Conservation (phyloP, 2,797 vertebrate species). For the Epinephelus malabaricus region DNA sequence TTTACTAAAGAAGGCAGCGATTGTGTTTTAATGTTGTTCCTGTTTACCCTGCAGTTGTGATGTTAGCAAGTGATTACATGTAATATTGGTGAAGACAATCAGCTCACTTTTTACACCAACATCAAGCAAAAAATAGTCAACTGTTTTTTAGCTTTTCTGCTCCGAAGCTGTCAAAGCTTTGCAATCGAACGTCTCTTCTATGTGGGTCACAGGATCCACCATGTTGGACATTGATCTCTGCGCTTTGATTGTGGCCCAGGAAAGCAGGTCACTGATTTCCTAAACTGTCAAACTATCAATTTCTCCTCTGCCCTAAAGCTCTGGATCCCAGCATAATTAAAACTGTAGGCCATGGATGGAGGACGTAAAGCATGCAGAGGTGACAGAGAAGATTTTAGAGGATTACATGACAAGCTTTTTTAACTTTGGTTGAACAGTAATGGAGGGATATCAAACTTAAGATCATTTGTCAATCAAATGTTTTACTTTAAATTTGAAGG, state of each 20-base stretch:
- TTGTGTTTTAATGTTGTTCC: conserved; percentile 12
- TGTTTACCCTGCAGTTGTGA: neutral
- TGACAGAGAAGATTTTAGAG: neutral
- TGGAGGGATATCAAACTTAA: neutral
- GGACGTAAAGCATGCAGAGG: neutral
- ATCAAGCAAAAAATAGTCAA: neutral
- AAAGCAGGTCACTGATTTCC: conserved; percentile 78
- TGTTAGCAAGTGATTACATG: neutral
- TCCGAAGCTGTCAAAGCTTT: conserved; percentile 17
- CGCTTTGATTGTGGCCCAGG: conserved; percentile 41
- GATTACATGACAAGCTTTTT: neutral
- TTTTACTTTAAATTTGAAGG: neutral
- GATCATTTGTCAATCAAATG: neutral
- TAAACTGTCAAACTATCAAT: conserved; percentile 66
- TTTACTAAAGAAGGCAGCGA: neutral
- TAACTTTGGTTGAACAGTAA: neutral
- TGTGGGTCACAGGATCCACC: conserved; percentile 73
- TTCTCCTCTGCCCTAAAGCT: conserved; percentile 60
- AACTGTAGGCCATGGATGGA: conserved; percentile 11
- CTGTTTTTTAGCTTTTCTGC: conserved; percentile 11
- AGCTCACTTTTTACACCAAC: neutral
- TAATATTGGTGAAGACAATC: neutral
- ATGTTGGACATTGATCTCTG: conserved; percentile 77
- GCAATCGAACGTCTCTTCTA: conserved; percentile 39
- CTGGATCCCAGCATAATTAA: conserved; percentile 52